Base-by-base conservation (phyloP, 1,140 invertebrate species). In the Pseudomyrmex gracilis region DNA sequence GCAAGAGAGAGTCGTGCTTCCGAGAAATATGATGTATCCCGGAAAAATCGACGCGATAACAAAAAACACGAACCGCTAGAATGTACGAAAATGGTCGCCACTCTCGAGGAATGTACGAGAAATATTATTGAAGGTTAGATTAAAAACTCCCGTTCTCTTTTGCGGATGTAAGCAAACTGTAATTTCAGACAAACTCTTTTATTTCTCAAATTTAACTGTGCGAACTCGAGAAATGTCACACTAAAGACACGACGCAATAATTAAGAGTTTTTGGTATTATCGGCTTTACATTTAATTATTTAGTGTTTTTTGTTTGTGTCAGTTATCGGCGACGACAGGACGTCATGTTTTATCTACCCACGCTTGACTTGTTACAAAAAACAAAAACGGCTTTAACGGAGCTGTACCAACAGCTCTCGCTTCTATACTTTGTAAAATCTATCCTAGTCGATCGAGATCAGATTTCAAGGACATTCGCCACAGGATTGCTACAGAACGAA, bases 101-200 rank as follows among this genome's bases (percentile, higher is more conserved):
- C 83, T 66, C 84, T 86, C 73, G 87, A 86, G 64, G 86, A 84
- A 86, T 90, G 87, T 66, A 90, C 90, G 43, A 89, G 74, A 84
- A 92, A 84, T 57, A 90, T 91, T 64, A 74, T 87, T 74, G 83
- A 90, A 91, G 90, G 91, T 92, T 49, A 77, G 87, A 84, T 70
- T 63, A 53, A n/a, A n/a, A 64, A 13, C 49, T 13, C 34, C 4
- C 34, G 34, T 17, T 20, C 8, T n/a, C 10, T 1, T 2, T 0
- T 66, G 15, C 22, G 13, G 24, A 51, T 9, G 7, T 9, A 34
- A 17, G 17, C 7, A 0, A 2, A 13, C 24, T 15, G 1, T 2
- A 70, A 4, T 53, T 24, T n/a, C 4, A 1, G 55, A 55, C 24
- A 49, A 45, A 15, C 2, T n/a, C 5, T 34, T 34, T 34, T 34